These are phyloP conservation scores for Philaenus spumarius DNA, from an alignment of 1,140 invertebrate species.

Conservation along the genomic window DNA sequence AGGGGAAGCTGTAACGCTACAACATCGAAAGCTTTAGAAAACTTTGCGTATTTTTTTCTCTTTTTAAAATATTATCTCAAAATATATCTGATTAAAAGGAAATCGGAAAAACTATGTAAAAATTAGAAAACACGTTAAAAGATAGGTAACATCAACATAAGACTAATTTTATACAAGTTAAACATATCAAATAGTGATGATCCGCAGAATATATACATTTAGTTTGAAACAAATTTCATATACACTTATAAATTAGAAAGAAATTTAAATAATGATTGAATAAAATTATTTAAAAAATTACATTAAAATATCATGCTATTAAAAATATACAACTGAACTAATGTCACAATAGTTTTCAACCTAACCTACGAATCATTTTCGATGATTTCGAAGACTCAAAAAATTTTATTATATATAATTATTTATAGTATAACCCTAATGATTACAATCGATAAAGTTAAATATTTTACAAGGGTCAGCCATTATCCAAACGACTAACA, in stretches of 20 bases:
- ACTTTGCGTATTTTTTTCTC: slow-evolving; percentile 6
- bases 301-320: too few species aligned
- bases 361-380: slow-evolving; percentile 20
- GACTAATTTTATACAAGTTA: too few species aligned
- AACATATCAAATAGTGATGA: too few species aligned
- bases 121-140: too few species aligned
- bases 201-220: too few species aligned
- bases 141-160: too few species aligned
- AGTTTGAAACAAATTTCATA: too few species aligned
- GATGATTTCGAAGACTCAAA: slow-evolving; percentile 21
- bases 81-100: slow-evolving; percentile 9
- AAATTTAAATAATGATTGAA: too few species aligned
- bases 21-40: slow-evolving; percentile 20
- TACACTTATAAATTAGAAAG: too few species aligned
- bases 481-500: too few species aligned
- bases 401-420: slow-evolving; percentile 15
- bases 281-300: too few species aligned
- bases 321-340: too few species aligned
- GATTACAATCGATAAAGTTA: slow-evolving; percentile 16
- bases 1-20: slow-evolving; percentile 6
- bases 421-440: slow-evolving; percentile 15
- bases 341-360: neutral
- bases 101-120: neutral
- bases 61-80: slow-evolving; percentile 12
- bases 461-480: slow-evolving; percentile 10